Conservation (phyloP, 2,797 vertebrate species). For the Gorsachius magnificus region DNA sequence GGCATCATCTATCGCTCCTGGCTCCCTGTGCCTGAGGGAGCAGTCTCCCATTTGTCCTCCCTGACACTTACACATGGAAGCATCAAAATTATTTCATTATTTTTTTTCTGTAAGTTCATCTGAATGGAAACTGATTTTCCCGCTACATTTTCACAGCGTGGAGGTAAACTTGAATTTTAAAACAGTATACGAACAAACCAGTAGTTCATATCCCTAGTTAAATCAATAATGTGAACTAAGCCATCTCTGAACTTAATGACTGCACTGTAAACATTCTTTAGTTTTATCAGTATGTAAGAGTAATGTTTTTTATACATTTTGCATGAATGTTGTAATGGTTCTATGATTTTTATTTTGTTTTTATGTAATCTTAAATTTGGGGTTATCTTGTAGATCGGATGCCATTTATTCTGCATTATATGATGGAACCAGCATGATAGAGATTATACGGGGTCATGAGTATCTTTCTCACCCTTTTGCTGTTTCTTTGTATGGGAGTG, state of each 20-base stretch:
- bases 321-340: background rate
- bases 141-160: background rate
- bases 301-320: accelerated
- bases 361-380: background rate
- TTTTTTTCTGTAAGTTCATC: background rate
- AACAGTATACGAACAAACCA: background rate
- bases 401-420: constrained; percentile 98
- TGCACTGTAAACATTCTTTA: background rate
- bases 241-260: background rate
- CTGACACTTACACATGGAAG: background rate
- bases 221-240: background rate
- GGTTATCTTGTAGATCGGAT: constrained; percentile 87
- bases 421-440: constrained; percentile 91
- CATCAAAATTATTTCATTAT: background rate
- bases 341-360: background rate
- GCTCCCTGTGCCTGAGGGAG: background rate
- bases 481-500: constrained; percentile 94
- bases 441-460: constrained; percentile 95
- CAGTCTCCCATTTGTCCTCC: background rate
- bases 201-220: background rate
- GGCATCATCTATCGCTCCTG: background rate
- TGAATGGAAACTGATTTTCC: background rate
- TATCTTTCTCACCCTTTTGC: constrained; percentile 98
- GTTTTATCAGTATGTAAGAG: background rate
- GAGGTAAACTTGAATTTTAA: background rate